A percentile compares a stretch with the other conserved stretches of the same genome.
Evolutionary conservation across 2,113 vertebrate species (phyloP).

Genomic region (Oncorhynchus tshawytscha): DNA sequence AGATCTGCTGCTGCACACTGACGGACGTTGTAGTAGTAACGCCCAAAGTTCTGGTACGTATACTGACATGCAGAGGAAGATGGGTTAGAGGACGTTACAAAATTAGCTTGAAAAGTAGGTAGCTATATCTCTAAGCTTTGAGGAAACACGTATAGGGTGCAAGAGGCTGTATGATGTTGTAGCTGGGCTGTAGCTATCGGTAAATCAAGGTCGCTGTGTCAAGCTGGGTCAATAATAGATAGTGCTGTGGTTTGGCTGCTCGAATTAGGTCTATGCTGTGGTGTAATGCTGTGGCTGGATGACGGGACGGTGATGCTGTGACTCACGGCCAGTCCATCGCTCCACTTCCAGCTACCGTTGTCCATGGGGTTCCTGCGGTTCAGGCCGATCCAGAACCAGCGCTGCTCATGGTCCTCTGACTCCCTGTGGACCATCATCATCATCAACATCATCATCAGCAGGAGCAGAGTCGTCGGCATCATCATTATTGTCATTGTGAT

Average conservation of each 20-base stretch:
- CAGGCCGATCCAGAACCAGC: slow-evolving; percentile 97
- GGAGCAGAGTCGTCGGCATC: background rate
- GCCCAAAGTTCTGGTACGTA: slow-evolving; percentile 92
- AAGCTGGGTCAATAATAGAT: too few relatives aligned
- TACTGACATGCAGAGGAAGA: slow-evolving; percentile 68
- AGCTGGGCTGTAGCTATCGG: too few relatives aligned
- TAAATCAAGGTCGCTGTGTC: too few relatives aligned
- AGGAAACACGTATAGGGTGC: background rate
- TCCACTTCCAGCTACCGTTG: slow-evolving; percentile 91
- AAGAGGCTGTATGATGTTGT: background rate
- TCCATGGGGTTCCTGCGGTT: slow-evolving; percentile 84
- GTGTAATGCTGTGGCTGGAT: background rate
- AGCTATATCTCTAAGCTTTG: slow-evolving; percentile 66
- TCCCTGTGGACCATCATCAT: slow-evolving; percentile 63
- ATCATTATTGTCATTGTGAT: background rate
- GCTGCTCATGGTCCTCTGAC: slow-evolving; percentile 89
- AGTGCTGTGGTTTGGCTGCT: background rate
- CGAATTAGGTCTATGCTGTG: background rate
- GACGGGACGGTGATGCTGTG: background rate
- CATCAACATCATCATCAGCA: background rate
- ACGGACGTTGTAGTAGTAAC: slow-evolving; percentile 81
- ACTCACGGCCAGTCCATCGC: slow-evolving; percentile 89
- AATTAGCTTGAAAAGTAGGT: background rate
- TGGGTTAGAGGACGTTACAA: background rate
- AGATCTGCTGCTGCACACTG: slow-evolving; percentile 86